Conservation (phyloP, 2,888 invertebrate genomes). For the Melieria crassipennis region DNA sequence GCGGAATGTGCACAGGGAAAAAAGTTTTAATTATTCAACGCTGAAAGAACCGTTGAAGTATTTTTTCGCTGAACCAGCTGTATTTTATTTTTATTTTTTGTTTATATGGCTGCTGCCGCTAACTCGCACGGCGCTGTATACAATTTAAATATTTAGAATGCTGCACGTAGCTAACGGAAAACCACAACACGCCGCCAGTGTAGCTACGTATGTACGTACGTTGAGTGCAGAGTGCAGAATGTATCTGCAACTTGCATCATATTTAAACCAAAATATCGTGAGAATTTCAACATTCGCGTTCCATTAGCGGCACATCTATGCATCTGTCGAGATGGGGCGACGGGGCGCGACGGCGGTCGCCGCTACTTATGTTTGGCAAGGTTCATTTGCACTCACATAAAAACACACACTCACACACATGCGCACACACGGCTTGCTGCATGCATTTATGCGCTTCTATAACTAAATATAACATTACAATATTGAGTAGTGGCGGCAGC, state of each 20-base stretch:
- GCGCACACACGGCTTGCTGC: not conserved
- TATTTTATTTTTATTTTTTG: no score
- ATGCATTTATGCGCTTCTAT: not conserved
- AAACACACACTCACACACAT: not conserved
- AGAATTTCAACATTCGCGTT: constrained; percentile 24
- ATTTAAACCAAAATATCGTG: constrained; percentile 24
- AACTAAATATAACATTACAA: constrained; percentile 15
- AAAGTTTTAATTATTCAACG: no score
- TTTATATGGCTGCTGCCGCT: no score
- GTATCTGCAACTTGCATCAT: not conserved
- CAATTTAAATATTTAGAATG: no score
- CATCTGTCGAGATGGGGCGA: no score
- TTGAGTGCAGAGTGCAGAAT: no score
- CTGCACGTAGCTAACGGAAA: no score
- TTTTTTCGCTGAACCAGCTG: no score
- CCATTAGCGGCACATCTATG: constrained; percentile 12
- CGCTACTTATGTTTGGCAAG: not conserved
- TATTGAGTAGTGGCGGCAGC: not conserved
- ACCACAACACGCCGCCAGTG: not conserved
- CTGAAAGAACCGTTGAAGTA: no score
- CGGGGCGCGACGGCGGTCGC: no score
- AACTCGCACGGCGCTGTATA: no score
- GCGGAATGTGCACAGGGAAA: no score
- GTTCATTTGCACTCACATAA: not conserved
- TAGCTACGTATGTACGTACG: not conserved